phyloP scores from a whole-genome alignment of 2,797 vertebrate genomes.

The Kryptolebias ocellatus region DNA sequence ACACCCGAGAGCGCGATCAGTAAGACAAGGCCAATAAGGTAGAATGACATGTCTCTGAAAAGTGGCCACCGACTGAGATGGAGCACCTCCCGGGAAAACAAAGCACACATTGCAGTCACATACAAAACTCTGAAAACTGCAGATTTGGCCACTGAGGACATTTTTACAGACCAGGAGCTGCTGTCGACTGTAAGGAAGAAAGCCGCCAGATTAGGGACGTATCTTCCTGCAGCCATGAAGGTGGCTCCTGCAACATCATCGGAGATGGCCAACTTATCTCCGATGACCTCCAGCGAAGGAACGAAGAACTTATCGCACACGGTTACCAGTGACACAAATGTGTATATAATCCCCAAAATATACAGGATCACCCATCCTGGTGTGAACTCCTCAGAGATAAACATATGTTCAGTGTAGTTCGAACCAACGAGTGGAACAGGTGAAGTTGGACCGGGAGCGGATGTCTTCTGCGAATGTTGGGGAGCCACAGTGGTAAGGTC shows the following conservation, averaged over 20 bases:
- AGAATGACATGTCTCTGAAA: slow-evolving; percentile 96
- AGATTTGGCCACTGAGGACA: slow-evolving; percentile 86
- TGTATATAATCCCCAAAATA: slow-evolving; percentile 93
- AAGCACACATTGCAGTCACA: slow-evolving; percentile 94
- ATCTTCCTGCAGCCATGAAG: slow-evolving; percentile 97
- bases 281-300: slow-evolving; percentile 93
- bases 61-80: slow-evolving; percentile 97
- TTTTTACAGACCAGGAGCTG: slow-evolving; percentile 64
- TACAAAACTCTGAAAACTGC: slow-evolving; percentile 98
- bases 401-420: slow-evolving; percentile 91
- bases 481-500: slow-evolving; percentile 75
- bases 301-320: slow-evolving; percentile 98
- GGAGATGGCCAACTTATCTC: slow-evolving; percentile 90
- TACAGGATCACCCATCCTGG: slow-evolving; percentile 92
- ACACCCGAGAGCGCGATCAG: slow-evolving; percentile 79
- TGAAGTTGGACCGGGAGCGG: slow-evolving; percentile 49
- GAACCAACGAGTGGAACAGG: slow-evolving; percentile 68
- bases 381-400: slow-evolving; percentile 89
- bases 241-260: slow-evolving; percentile 97
- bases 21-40: slow-evolving; percentile 92
- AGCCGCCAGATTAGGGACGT: slow-evolving; percentile 95
- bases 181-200: slow-evolving; percentile 96
- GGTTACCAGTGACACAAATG: slow-evolving; percentile 95
- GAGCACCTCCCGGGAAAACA: slow-evolving; percentile 94
- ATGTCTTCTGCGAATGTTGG: slow-evolving; percentile 67